phyloP scores from a whole-genome alignment of 2,797 vertebrate species.

The Leuciscus waleckii region DNA sequence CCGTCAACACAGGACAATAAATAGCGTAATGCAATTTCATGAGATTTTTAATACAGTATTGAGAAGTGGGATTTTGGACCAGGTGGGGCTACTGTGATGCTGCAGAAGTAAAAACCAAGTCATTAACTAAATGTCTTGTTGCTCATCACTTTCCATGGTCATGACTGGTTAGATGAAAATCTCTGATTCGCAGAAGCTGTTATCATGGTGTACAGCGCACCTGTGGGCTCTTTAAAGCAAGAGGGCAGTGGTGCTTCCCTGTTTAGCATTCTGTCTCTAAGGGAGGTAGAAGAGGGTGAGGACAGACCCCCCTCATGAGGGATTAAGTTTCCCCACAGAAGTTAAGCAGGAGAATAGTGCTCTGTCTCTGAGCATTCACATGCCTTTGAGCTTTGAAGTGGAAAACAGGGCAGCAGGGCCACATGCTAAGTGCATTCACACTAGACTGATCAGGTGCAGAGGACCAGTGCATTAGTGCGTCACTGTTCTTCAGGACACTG shows the following conservation, averaged over 20 bases:
- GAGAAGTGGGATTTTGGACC: background rate
- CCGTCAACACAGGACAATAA: background rate
- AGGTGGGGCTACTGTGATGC: too few relatives aligned
- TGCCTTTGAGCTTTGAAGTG: slow-evolving; percentile 56
- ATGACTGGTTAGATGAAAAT: background rate
- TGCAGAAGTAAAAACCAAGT: background rate
- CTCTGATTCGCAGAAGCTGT: background rate
- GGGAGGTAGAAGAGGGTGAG: slow-evolving; percentile 4
- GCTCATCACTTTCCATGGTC: background rate
- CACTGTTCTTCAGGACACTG: background rate
- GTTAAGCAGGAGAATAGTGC: slow-evolving; percentile 37
- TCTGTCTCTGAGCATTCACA: slow-evolving; percentile 46
- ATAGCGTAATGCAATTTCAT: background rate
- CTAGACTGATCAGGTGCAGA: slow-evolving; percentile 20
- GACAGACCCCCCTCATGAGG: slow-evolving; percentile 6
- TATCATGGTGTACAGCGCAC: background rate
- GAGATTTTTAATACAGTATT: background rate
- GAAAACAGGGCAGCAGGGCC: slow-evolving; percentile 40
- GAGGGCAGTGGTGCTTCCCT: background rate
- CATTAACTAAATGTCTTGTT: too few relatives aligned
- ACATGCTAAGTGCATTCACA: slow-evolving; percentile 35
- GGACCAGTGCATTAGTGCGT: background rate
- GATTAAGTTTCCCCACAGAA: slow-evolving; percentile 47
- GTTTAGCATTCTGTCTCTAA: background rate
- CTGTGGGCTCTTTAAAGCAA: background rate